Evolutionary conservation across 1,140 invertebrate species (phyloP).

Genomic region (Conus betulinus): DNA sequence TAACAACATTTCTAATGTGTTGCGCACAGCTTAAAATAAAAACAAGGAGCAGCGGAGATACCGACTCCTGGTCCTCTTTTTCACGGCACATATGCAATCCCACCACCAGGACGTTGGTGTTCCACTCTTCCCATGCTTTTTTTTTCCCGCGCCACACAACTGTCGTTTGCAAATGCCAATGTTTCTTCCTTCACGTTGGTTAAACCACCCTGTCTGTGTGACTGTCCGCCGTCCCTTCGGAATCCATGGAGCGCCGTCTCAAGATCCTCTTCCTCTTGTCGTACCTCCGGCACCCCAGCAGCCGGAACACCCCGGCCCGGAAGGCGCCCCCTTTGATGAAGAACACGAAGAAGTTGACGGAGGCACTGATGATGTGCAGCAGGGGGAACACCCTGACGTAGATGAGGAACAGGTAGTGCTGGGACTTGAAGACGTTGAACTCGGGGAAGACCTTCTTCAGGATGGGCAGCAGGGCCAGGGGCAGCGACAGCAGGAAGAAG

Average conservation of each 20-base stretch:
- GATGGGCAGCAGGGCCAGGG: conserved; percentile 13
- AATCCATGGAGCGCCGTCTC: not conserved
- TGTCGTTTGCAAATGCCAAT: no score
- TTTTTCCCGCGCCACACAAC: no score
- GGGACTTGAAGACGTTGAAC: not conserved
- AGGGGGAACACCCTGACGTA: not conserved
- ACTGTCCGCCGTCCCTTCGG: not conserved
- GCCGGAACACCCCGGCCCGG: not conserved
- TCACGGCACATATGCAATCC: no score
- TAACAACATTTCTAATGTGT: no score
- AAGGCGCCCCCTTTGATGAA: conserved; percentile 25
- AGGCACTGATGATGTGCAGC: conserved; percentile 16
- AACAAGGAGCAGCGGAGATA: no score
- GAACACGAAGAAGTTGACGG: conserved; percentile 29
- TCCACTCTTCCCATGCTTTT: no score
- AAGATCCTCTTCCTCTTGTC: not conserved
- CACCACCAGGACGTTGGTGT: no score
- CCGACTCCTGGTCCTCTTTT: no score
- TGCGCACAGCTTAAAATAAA: no score
- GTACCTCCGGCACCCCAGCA: not conserved
- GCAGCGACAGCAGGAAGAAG: conserved; percentile 28
- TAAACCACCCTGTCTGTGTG: not conserved
- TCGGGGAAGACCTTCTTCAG: conserved; percentile 11
- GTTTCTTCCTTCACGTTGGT: no score
- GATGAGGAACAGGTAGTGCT: conserved; percentile 17